Base-by-base conservation (phyloP, 2,888 invertebrate species). In the Seira ritae region DNA sequence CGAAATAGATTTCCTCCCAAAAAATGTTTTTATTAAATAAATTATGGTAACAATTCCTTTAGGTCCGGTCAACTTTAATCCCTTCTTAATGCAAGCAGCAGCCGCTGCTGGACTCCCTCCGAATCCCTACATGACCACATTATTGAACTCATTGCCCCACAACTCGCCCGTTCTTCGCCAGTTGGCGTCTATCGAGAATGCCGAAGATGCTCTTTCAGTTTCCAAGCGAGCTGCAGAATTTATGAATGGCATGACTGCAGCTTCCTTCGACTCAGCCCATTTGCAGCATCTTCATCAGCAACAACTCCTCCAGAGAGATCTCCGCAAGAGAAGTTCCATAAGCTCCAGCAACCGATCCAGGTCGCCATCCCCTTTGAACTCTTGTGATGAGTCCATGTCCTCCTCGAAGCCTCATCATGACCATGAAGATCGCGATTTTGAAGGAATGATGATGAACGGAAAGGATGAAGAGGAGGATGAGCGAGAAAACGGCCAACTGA, bases 31-130 rank as follows among this genome's bases (percentile, higher is more conserved):
- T 46, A 70, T 77, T 73, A 77, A 77, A 65, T 78, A 62, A 3
- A 62, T 62, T 62, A 2, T 55, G 55, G 17, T 62, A 20, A 22
- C 60, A 12, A 69, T 8, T 69, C 22, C 74, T 73, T 83, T 62
- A 87, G 87, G 87, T 80, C 86, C 87, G 84, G 81, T 87, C 69
- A 85, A 84, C 70, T 91, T 94, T 86, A 92, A 92, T 89, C 94
- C 94, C 0, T 94, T 90, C 83, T 94, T 94, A 89, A 92, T 94
- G 90, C 86, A 89, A 50, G 87, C 89, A 37, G 88, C 88, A 19
- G 87, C 88, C 23, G 90, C 90, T 12, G 92, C 87, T 80, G 85
- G 86, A 70, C 65, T 87, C 55, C 86, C 86, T 67, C 84, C 86
- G 8, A 87, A 88, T 81, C 88, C 88, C 8, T 89, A 89, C 76